Percentiles rank a stretch among this genome's conserved stretches.
Evolutionary conservation across 35 echinoderm and acorn worm genomes (phyloP).

Genomic region (Acanthaster planci): DNA sequence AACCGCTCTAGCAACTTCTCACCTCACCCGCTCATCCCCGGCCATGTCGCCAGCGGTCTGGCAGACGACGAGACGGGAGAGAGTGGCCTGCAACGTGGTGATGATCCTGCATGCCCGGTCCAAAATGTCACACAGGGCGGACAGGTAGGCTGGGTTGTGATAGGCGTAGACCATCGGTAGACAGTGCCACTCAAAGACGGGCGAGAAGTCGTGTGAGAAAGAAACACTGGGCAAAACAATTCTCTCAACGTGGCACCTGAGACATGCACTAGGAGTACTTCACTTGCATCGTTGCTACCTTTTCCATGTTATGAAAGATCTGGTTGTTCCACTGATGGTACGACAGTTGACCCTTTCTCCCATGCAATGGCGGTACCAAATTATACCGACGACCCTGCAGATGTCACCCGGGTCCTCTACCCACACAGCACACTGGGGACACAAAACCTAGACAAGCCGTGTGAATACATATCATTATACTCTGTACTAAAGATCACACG

Average conservation of each 20-base stretch:
- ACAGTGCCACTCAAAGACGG: no score
- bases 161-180: no score
- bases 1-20: not conserved
- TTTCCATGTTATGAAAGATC: no score
- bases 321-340: no score
- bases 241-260: no score
- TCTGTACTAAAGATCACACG: not conserved
- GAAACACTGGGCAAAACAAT: no score
- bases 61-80: not conserved
- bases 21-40: not conserved
- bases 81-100: not conserved
- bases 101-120: not conserved
- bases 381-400: not conserved
- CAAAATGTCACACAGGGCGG: not conserved
- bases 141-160: no score
- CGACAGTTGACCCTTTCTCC: not conserved
- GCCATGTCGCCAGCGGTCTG: conserved; percentile 12
- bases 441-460: not conserved
- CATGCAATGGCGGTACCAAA: not conserved
- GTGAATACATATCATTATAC: not conserved
- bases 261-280: no score
- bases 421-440: conserved; percentile 8
- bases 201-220: no score
- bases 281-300: no score
- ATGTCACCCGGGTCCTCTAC: not conserved